phyloP scores from a whole-genome alignment of 2,888 invertebrate genomes.

The Trileptium ribeirensis region DNA sequence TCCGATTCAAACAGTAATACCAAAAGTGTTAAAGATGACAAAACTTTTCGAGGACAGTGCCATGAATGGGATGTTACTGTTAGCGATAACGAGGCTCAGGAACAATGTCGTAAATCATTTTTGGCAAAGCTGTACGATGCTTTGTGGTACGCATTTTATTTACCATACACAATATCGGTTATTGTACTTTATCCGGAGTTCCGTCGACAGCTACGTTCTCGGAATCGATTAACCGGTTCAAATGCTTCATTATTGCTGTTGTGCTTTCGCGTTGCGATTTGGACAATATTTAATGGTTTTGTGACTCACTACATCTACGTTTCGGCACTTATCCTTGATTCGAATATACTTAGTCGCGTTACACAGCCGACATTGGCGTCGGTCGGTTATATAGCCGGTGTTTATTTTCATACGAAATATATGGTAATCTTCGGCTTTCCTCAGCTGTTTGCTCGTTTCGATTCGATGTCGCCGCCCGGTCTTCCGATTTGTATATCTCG shows the following conservation, averaged over 20 bases:
- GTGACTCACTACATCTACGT: slow-evolving; percentile 70
- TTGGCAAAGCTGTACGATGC: background rate
- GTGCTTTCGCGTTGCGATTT: slow-evolving; percentile 60
- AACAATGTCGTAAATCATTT: background rate
- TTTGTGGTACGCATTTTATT: slow-evolving; percentile 15
- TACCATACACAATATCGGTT: slow-evolving; percentile 18
- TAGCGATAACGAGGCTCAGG: background rate
- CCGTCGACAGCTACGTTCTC: background rate
- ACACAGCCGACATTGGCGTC: background rate
- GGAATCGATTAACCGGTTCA: background rate
- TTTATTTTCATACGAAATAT: slow-evolving; percentile 57
- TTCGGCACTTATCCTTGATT: slow-evolving; percentile 66
- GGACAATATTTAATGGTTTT: slow-evolving; percentile 65
- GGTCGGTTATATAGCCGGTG: slow-evolving; percentile 69
- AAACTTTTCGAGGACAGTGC: background rate
- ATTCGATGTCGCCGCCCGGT: background rate
- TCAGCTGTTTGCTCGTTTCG: background rate
- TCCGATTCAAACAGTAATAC: background rate
- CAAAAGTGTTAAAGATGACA: background rate
- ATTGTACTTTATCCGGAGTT: slow-evolving; percentile 21
- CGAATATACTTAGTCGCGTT: slow-evolving; percentile 42
- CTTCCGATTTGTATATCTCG: slow-evolving; percentile 16
- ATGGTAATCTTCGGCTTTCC: slow-evolving; percentile 9
- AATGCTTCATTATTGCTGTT: background rate
- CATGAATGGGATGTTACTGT: background rate